Evolutionary conservation across 1,140 invertebrate species (phyloP), one percentile per base, ranked within the genome.

Genomic region (Hypsibius dujardini): DNA sequence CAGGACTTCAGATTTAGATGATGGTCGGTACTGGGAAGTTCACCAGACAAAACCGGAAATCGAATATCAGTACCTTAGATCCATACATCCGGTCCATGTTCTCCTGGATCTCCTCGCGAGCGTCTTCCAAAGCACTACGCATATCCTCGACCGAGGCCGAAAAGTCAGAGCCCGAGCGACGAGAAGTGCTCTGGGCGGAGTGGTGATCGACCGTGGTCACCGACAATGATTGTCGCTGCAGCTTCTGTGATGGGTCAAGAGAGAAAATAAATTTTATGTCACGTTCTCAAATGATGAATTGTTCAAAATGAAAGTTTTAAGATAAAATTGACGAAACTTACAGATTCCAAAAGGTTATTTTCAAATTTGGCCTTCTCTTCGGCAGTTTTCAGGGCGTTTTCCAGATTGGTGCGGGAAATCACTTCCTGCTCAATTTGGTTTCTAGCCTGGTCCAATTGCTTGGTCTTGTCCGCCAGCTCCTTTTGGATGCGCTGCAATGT

Each of bases 51-150:
- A 56, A 56, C n/a, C 50, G 50, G 7, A n/a, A n/a, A 7, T 56
- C 50, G 50, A 56, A 7, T n/a, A 7, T 56, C 50, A 56, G n/a
- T 56, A 56, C 50, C 50, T 56, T 56, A 7, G 7, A n/a, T 56
- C 50, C 50, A n/a, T 56, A 56, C 50, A n/a, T n/a, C n/a, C 50
- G 50, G 7, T 56, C 50, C 50, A 56, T 56, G 50, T 56, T 56
- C 50, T 56, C 50, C 50, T 56, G 7, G 7, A 56, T 7, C n/a
- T 56, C 50, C 50, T 7, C 50, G 7, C n/a, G 50, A n/a, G 50
- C 50, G n/a, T 56, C 50, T 56, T 56, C 50, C 50, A 56, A 7
- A 7, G n/a, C n/a, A 7, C n/a, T 7, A 56, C 50, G 50, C 7
- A 56, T 7, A 7, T 56, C 50, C 7, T n/a, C n/a, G 50, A n/a